Evolutionary conservation across 2,797 vertebrate species (phyloP).

Genomic region (Acomys russatus): DNA sequence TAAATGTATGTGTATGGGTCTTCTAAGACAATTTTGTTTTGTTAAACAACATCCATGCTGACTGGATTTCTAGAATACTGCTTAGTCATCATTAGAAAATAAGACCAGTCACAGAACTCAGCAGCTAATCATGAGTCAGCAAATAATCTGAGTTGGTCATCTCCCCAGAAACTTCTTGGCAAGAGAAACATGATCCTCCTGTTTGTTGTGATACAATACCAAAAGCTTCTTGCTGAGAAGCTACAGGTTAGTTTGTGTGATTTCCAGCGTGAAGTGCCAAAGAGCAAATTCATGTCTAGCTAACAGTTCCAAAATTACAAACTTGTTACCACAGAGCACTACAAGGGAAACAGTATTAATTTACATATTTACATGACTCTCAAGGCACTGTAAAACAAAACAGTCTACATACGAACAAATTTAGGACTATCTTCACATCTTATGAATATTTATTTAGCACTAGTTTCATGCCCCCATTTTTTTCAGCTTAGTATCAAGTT

Average conservation of each 20-base stretch:
- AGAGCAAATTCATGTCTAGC: conserved; percentile 21
- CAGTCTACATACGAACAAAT: not conserved
- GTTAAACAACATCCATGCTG: conserved; percentile 68
- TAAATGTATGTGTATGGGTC: conserved; percentile 32
- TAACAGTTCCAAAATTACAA: conserved; percentile 63
- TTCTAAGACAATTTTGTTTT: conserved; percentile 30
- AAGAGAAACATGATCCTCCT: conserved; percentile 43
- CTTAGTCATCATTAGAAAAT: conserved; percentile 83
- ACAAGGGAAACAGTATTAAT: not conserved
- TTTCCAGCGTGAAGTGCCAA: conserved; percentile 57
- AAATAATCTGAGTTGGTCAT: conserved; percentile 78
- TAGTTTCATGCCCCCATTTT: not conserved
- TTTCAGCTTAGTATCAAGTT: not conserved
- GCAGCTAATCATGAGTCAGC: conserved; percentile 70
- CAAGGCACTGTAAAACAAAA: conserved; percentile 11
- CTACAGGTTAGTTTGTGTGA: conserved; percentile 13
- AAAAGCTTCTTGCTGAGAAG: not conserved
- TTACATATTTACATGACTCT: not conserved
- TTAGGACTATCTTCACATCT: conserved; percentile 22
- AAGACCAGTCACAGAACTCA: conserved; percentile 60
- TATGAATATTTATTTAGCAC: not conserved
- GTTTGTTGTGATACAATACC: conserved; percentile 41
- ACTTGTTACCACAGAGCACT: conserved; percentile 2
- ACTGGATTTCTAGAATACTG: conserved; percentile 55
- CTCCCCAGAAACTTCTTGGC: conserved; percentile 69